Conservation (phyloP, 2,888 invertebrate species). For the Dendrolimus houi region DNA sequence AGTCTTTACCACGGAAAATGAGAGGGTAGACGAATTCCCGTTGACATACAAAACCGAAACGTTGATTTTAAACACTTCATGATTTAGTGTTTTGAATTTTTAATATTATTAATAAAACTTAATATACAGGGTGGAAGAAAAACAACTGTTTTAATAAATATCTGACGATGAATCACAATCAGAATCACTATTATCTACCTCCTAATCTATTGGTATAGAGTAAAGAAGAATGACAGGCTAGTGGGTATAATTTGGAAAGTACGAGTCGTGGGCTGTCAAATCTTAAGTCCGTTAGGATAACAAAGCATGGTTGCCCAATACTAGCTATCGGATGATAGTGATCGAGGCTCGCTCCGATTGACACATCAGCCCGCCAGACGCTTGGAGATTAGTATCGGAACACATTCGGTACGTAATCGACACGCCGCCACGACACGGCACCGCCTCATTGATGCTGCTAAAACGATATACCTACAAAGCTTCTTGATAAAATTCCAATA, state of each 20-base stretch:
- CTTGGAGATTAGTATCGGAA: constrained; percentile 60
- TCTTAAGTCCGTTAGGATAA: constrained; percentile 66
- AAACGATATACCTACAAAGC: constrained; percentile 25
- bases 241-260: constrained; percentile 33
- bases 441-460: constrained; percentile 44
- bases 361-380: constrained; percentile 67
- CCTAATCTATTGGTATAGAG: too few species aligned
- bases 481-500: constrained; percentile 12
- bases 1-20: too few species aligned
- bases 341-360: constrained; percentile 59
- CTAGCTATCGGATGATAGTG: constrained; percentile 60
- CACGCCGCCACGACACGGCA: constrained; percentile 56
- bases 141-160: too few species aligned
- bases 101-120: too few species aligned
- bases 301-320: constrained; percentile 70
- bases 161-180: too few species aligned
- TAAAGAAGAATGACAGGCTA: too few species aligned
- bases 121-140: too few species aligned
- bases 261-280: constrained; percentile 46
- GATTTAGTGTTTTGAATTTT: too few species aligned
- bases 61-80: too few species aligned
- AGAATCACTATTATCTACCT: too few species aligned
- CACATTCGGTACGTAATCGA: constrained; percentile 61
- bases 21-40: too few species aligned
- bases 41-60: too few species aligned